Conservation (phyloP, 2,797 vertebrate genomes). For the Lagorchestes hirsutus region DNA sequence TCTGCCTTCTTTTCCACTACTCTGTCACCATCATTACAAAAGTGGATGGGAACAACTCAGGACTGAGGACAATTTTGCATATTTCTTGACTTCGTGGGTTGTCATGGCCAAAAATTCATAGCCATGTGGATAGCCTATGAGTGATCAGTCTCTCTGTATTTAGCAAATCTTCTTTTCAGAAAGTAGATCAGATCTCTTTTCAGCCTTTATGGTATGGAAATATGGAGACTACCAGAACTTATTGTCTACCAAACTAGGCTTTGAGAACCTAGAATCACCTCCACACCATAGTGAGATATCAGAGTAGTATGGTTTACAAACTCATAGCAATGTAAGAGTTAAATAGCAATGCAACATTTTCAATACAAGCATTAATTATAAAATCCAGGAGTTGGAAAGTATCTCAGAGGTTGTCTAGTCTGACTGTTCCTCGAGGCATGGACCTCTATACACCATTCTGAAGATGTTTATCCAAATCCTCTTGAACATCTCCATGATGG, state of each 20-base stretch:
- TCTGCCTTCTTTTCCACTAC: not conserved
- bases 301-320: not conserved
- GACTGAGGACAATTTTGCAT: not conserved
- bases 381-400: not conserved
- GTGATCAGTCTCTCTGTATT: not conserved
- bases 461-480: not conserved
- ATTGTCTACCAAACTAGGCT: not conserved
- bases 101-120: not conserved
- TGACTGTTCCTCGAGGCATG: not conserved
- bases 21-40: not conserved
- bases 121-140: not conserved
- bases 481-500: not conserved
- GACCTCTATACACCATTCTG: not conserved
- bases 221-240: not conserved
- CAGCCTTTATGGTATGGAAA: not conserved
- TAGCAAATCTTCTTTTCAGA: not conserved
- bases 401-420: not conserved
- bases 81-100: not conserved
- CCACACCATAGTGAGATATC: not conserved
- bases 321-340: not conserved
- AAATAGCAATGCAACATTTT: not conserved
- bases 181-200: not conserved
- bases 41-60: not conserved
- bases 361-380: not conserved
- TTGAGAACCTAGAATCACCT: not conserved